These are phyloP conservation scores for Aphelenchoides besseyi DNA, from an alignment of 1,140 invertebrate species.

Conservation along the genomic window DNA sequence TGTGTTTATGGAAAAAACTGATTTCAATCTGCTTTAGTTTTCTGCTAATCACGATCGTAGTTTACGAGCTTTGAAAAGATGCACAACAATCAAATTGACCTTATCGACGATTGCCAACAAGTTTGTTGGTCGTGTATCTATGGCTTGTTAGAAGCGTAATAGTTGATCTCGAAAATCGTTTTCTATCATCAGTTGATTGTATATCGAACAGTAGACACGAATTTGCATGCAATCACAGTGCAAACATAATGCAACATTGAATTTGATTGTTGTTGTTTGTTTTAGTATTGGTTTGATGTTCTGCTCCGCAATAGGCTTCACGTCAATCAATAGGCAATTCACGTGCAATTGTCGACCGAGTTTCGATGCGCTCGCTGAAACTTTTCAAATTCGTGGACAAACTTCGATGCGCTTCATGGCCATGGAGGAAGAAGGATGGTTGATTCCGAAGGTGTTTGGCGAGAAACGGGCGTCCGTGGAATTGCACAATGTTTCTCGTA, in stretches of 20 bases:
- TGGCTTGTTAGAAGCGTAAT: too few relatives aligned
- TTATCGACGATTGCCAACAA: too few relatives aligned
- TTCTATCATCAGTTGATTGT: too few relatives aligned
- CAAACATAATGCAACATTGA: background rate
- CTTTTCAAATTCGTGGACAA: constrained; percentile 3
- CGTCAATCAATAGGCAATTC: background rate
- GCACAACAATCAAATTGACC: too few relatives aligned
- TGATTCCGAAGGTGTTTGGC: background rate
- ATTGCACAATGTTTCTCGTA: background rate
- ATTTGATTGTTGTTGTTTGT: background rate
- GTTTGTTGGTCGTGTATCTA: too few relatives aligned
- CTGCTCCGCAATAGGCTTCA: background rate
- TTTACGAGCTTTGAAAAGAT: too few relatives aligned
- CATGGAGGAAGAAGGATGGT: background rate
- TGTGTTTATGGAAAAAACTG: too few relatives aligned
- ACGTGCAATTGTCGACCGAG: background rate
- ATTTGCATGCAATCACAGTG: too few relatives aligned
- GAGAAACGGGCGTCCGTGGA: constrained; percentile 4
- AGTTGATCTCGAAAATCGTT: too few relatives aligned
- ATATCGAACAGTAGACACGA: too few relatives aligned
- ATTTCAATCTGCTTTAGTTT: too few relatives aligned
- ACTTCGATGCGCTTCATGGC: background rate
- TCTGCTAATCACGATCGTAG: too few relatives aligned
- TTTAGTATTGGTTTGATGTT: background rate
- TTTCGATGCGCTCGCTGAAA: background rate